Base-by-base conservation (phyloP, 2,797 vertebrate genomes). In the Loriculus beryllinus region DNA sequence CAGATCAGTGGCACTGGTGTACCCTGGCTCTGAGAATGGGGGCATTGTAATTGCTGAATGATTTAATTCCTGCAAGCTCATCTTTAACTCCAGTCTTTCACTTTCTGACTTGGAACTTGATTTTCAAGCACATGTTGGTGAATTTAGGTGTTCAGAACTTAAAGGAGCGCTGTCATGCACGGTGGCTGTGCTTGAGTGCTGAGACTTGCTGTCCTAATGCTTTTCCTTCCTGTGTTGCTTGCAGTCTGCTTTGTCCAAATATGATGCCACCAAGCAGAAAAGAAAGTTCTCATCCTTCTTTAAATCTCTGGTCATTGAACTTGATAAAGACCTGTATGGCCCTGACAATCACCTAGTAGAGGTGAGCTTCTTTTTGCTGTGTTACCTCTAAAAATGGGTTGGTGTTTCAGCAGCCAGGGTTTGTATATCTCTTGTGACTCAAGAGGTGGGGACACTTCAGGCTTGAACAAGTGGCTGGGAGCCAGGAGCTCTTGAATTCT, bases 201-300 rank as follows among this genome's bases (percentile, higher is more conserved):
- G 45, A 91, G 60, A 78, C 81, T 57, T 37, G 64, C 89, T 94
- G 51, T 69, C 64, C 94, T 97, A 92, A 96, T 63, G 4, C 91
- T 95, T 87, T 91, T 93, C 75, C 82, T 92, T 63, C 97, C 75
- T 94, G 68, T 96, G 96, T 88, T 97, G 91, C 94, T 96, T 97
- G 93, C 97, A 99, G 99, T 98, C 99, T 48, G 99, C 99, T 75
- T 98, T 99, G 92, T 99, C 99, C 92, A 99, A 99, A 97, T 99
- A 99, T 39, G 99, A 99, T 98, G 99, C 99, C 96, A 99, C 99
- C 90, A 99, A 99, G 97, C 99, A 99, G 98, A 99, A 99, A 96
- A 98, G 99, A 95, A 99, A 99, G 95, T 99, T 99, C 94, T 99
- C 99, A 39, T 99, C 99, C 81, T 99, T 99, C 98, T 99, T 99